Conservation (phyloP, 2,113 vertebrate species). For the Sebastes schlegelii region DNA sequence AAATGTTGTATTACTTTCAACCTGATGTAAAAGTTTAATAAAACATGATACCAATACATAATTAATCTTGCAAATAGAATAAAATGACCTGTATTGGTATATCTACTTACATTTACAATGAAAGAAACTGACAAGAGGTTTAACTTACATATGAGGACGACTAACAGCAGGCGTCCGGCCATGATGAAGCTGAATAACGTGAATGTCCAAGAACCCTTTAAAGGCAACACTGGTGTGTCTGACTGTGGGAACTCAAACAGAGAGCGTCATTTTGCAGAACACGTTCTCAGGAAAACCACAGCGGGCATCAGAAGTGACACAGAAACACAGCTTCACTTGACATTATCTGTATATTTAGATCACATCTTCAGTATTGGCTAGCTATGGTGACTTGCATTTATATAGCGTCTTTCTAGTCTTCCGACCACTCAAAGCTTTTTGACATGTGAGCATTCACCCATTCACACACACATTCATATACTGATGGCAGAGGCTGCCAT, state of each 20-base stretch:
- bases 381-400: too few relatives aligned
- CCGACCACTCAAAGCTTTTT: too few relatives aligned
- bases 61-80: neutral
- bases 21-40: neutral
- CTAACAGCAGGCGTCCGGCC: constrained; percentile 5
- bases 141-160: constrained; percentile 45
- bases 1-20: neutral
- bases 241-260: neutral
- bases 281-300: neutral
- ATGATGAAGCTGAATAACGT: constrained; percentile 16
- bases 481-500: too few relatives aligned
- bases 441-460: too few relatives aligned
- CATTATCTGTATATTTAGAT: neutral
- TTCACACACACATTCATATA: too few relatives aligned
- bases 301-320: neutral
- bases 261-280: neutral
- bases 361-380: neutral
- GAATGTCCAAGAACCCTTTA: neutral
- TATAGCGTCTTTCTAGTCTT: too few relatives aligned
- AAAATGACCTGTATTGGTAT: neutral
- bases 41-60: neutral
- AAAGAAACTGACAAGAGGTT: neutral
- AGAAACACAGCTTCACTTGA: neutral
- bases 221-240: neutral
- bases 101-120: neutral